Base-by-base conservation (phyloP, 2,797 vertebrate genomes). In the Clarias pachynema region DNA sequence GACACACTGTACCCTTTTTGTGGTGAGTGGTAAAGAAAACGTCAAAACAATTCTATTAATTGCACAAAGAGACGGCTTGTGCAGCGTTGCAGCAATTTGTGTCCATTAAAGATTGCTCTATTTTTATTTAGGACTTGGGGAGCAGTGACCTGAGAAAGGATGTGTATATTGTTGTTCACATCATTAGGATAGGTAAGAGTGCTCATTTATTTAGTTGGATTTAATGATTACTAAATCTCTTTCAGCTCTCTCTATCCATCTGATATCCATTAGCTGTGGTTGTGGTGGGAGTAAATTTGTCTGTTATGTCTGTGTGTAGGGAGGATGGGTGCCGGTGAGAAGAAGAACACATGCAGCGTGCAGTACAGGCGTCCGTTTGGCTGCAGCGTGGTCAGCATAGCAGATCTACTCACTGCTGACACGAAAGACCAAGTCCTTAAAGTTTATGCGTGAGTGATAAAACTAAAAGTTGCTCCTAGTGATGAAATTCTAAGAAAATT, bases 81-180 rank as follows among this genome's bases (percentile, higher is more conserved):
- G 53, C 40, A 29, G n/a, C 59, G 2, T 16, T 77, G 63, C 74
- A 24, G 44, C n/a, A 31, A 40, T 80, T 44, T 44, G 63, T 66
- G 70, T 72, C 86, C 20, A 82, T 88, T 81, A 73, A 82, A 40
- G 26, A 65, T 53, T 53, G 63, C 7, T 37, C 62, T 77, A 44
- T 84, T 69, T 56, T 92, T 87, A 87, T 5, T 57, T 93, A 99
- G 98, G 98, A 99, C 93, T 93, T 99, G 94, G 97, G 98, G 59
- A 99, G 97, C 96, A 96, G 97, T 29, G 98, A 99, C 92, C 96
- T 99, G 74, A 95, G 98, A 78, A 98, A 98, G 93, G 98, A 99
- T 85, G 97, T 99, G 91, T 99, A 98, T 88, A 97, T 99, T 85
- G 96, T 97, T 5, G 97, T 97, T 66, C 98, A 99, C 94, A 96